Evolutionary conservation across 2,888 invertebrate genomes (phyloP), one percentile per base, ranked within the genome.

Genomic region (Megamerina dolium): DNA sequence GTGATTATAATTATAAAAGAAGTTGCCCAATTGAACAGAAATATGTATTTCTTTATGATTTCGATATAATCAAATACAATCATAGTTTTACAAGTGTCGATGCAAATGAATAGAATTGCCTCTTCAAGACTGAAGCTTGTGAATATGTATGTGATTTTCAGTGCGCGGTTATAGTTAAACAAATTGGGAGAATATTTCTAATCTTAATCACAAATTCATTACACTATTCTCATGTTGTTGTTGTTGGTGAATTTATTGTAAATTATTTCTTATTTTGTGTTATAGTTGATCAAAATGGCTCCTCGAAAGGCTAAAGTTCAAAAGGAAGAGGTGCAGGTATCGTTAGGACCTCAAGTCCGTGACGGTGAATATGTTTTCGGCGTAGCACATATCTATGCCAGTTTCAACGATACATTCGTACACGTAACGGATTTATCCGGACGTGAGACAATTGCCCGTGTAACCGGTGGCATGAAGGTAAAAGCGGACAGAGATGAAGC

Each of bases 401-500:
- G 95, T 59, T 99, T 99, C 80, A 99, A 99, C 70, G 99, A 99
- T 73, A 99, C 99, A 41, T 99, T 99, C 72, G 99, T 99, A 36
- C 99, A 99, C 77, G 94, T 99, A 51, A 99, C 99, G 13, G 99
- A 99, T 76, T 79, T 99, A 63, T 99, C 97, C 46, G 99, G 99
- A 58, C 86, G 89, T 66, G 91, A 91, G 83, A 91, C 90, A 13
- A 90, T 91, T 63, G 87, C 89, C 55, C 80, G 97, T 66, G 92
- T 99, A 41, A 99, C 99, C 58, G 92, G 93, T 61, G 93, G 93
- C 49, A 99, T 99, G 99, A 99, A 99, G 77, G 99, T 99, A 35
- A 99, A 99, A 77, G 99, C 99, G 60, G 99, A 99, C 77, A 86
- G 99, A 78, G 99, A 99, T 75, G 99, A 99, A 76, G 94, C 99